These are phyloP conservation scores for Drosophila villosipedis DNA, from an alignment of 2,888 invertebrate genomes.

Conservation along the genomic window DNA sequence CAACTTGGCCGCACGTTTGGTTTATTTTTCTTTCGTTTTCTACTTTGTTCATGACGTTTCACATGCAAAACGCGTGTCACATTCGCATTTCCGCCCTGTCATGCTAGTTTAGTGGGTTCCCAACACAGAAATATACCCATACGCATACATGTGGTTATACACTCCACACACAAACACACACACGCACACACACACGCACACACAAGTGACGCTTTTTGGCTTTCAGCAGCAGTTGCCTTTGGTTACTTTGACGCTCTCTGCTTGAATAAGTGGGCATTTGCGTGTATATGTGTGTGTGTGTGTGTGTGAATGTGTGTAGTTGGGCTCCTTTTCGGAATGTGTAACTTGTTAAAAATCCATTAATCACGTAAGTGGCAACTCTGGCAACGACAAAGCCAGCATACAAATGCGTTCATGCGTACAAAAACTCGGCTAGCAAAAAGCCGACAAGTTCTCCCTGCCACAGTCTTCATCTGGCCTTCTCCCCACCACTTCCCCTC, in stretches of 20 bases:
- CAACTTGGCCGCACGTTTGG: slow-evolving; percentile 31
- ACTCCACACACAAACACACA: slow-evolving; percentile 23
- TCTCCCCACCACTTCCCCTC: neutral
- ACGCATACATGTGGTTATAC: slow-evolving; percentile 35
- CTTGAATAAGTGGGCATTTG: slow-evolving; percentile 54
- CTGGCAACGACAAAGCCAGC: slow-evolving; percentile 79
- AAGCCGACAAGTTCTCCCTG: slow-evolving; percentile 58
- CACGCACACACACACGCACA: slow-evolving; percentile 12
- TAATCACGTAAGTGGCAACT: slow-evolving; percentile 82
- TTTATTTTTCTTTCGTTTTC: slow-evolving; percentile 20
- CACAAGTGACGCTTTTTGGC: slow-evolving; percentile 61
- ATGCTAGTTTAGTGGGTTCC: slow-evolving; percentile 71
- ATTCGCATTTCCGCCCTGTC: slow-evolving; percentile 80
- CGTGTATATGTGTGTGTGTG: slow-evolving; percentile 12
- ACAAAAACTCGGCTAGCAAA: slow-evolving; percentile 66
- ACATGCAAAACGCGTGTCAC: slow-evolving; percentile 83
- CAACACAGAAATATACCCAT: slow-evolving; percentile 24
- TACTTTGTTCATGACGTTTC: slow-evolving; percentile 78
- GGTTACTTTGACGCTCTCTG: slow-evolving; percentile 72
- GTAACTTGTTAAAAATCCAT: slow-evolving; percentile 83
- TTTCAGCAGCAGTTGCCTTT: slow-evolving; percentile 70
- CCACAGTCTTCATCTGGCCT: neutral
- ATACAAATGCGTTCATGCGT: slow-evolving; percentile 81
- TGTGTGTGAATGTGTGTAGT: slow-evolving; percentile 35
- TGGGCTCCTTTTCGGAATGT: slow-evolving; percentile 59